Conservation (phyloP, 1,140 invertebrate species). For the Akabosia matsudoensis region DNA sequence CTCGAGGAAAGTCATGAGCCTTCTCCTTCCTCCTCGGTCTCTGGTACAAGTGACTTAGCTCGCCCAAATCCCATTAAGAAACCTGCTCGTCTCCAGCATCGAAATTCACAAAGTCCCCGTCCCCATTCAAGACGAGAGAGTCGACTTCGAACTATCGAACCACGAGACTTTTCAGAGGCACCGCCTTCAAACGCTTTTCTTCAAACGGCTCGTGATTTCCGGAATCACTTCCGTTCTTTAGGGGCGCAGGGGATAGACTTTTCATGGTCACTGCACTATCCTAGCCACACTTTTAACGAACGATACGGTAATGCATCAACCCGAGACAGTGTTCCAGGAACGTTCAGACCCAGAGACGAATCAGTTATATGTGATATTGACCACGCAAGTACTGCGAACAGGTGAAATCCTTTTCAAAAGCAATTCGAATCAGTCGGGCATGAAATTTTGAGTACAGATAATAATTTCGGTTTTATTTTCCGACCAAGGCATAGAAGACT, state of each 20-base stretch:
- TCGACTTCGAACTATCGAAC: not conserved
- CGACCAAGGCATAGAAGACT: slow-evolving; percentile 43
- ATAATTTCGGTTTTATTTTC: not conserved
- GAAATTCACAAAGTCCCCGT: not conserved
- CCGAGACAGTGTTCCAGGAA: slow-evolving; percentile 28
- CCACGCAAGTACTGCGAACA: slow-evolving; percentile 40
- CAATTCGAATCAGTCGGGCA: not conserved
- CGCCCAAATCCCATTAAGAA: not conserved
- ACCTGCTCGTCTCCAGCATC: not conserved
- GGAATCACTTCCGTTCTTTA: slow-evolving; percentile 36
- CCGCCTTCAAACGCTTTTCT: slow-evolving; percentile 37
- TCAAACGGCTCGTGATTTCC: slow-evolving; percentile 41
- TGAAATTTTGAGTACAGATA: slow-evolving; percentile 1
- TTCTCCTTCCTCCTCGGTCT: slow-evolving; percentile 9
- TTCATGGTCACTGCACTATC: slow-evolving; percentile 30
- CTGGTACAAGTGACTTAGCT: not conserved
- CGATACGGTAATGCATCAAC: not conserved
- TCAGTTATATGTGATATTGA: slow-evolving; percentile 38
- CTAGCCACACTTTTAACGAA: slow-evolving; percentile 1
- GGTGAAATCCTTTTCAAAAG: slow-evolving; percentile 24
- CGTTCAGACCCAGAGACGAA: slow-evolving; percentile 43
- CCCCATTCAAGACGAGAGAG: not conserved
- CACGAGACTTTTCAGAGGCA: slow-evolving; percentile 11
- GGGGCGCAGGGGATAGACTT: slow-evolving; percentile 42
- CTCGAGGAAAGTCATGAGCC: slow-evolving; percentile 45